Base-by-base conservation (phyloP, 2,113 vertebrate species). In the Elgaria multicarinata region DNA sequence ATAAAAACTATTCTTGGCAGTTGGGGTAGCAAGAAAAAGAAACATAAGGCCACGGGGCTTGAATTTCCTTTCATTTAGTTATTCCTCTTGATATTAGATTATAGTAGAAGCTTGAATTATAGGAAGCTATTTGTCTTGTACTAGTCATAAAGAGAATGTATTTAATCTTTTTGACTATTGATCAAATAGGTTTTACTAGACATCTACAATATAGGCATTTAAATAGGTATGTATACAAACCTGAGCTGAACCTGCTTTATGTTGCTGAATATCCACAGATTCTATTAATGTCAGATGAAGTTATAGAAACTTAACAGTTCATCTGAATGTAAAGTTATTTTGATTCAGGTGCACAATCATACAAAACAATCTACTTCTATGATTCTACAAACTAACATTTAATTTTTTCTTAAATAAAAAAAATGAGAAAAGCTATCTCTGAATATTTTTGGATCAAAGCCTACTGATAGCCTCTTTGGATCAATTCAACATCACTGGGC, bases 391-490 rank as follows among this genome's bases (percentile, higher is more conserved):
- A 87, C 69, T 39, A 89, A 92, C 83, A 87, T 46, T 53, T 55
- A 14, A 75, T 18, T 91, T 92, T 50, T 6, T 13, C 39, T 12
- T 62, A 79, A 87, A 87, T 80, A 0, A 0, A 1, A 39, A 12
- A 50, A 93, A n/a, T n/a, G 83, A 53, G 6, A 83, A 67, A 4
- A 31, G 24, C 78, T 12, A 1, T 82, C 58, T 44, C 26, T 69
- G 3, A 87, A 83, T 55, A 26, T 67, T 10, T 91, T 5, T 69
- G 64, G 53, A 74, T 9, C 90, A n/a, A 58, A 85, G 86, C 91
- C 66, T 28, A 7, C 10, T 69, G 83, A 36, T 31, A 18, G n/a
- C 2, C 92, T 2, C 3, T 62, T 62, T 53, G 1, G 33, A 72
- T 36, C 58, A 62, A 20, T 62, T 2, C 16, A 62, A 62, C 16